Evolutionary conservation across 30 jellyfish, hydroid and myxozoan species (phyloP).

Genomic region (Turritopsis dohrnii): DNA sequence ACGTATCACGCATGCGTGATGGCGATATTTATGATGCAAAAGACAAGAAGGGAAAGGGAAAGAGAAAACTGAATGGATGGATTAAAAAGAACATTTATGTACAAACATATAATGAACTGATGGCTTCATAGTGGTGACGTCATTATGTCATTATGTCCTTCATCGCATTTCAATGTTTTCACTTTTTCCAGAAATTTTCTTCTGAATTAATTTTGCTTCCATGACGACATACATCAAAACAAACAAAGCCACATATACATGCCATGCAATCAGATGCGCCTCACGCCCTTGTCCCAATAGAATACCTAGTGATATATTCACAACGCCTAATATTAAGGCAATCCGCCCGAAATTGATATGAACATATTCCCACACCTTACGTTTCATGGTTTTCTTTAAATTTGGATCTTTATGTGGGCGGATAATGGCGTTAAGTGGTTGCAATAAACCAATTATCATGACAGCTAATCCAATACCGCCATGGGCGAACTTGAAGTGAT

Average conservation of each 20-base stretch:
- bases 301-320: slow-evolving; percentile 31
- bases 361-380: slow-evolving; percentile 25
- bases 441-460: slow-evolving; percentile 61
- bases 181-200: not conserved
- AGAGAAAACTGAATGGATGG: no score
- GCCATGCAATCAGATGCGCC: slow-evolving; percentile 25
- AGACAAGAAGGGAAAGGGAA: no score
- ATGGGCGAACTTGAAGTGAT: slow-evolving; percentile 52
- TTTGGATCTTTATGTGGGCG: slow-evolving; percentile 34
- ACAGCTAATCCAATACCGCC: slow-evolving; percentile 67
- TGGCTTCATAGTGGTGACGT: no score
- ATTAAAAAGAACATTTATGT: no score
- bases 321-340: slow-evolving; percentile 22
- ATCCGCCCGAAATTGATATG: slow-evolving; percentile 20
- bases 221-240: slow-evolving; percentile 17
- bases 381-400: not conserved
- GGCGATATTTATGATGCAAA: no score
- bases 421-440: slow-evolving; percentile 63
- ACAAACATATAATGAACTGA: no score
- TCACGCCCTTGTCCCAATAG: slow-evolving; percentile 24
- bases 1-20: no score
- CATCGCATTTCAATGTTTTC: slow-evolving; percentile 15
- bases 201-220: not conserved
- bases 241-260: slow-evolving; percentile 19
- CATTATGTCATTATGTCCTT: not conserved